These are phyloP conservation scores for Euphydryas editha DNA, from an alignment of 2,888 invertebrate genomes.

Conservation along the genomic window DNA sequence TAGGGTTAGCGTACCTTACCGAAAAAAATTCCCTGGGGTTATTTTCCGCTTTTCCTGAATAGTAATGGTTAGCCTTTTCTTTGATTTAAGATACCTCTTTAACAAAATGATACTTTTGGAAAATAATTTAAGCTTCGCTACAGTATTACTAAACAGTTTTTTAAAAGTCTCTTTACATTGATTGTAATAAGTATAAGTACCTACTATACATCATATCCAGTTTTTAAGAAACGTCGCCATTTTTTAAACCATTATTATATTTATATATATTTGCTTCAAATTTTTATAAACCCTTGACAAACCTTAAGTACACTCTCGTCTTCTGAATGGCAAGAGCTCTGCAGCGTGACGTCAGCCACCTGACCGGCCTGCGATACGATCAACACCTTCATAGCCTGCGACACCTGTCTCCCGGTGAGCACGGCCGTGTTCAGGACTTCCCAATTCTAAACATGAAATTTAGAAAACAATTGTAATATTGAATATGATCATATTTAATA, in stretches of 20 bases:
- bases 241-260: not conserved
- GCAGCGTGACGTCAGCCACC: slow-evolving; percentile 96
- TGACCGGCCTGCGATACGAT: slow-evolving; percentile 97
- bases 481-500: too few species aligned
- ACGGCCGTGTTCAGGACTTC: slow-evolving; percentile 98
- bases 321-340: slow-evolving; percentile 96
- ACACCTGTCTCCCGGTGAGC: slow-evolving; percentile 95
- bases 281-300: slow-evolving; percentile 44
- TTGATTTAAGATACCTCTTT: slow-evolving; percentile 24
- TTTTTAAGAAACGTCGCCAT: not conserved
- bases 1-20: slow-evolving; percentile 7
- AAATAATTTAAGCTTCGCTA: not conserved
- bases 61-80: slow-evolving; percentile 28
- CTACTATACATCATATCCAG: too few species aligned
- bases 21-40: slow-evolving; percentile 29
- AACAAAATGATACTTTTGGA: slow-evolving; percentile 1
- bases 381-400: slow-evolving; percentile 97
- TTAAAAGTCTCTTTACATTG: too few species aligned
- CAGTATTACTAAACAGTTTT: not conserved
- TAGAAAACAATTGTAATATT: too few species aligned
- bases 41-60: slow-evolving; percentile 27
- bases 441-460: slow-evolving; percentile 87
- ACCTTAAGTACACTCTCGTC: slow-evolving; percentile 98
- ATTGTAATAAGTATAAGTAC: too few species aligned
- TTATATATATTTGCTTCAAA: not conserved